Conservation (phyloP, 2,888 invertebrate genomes). For the Augochlorella aurata region DNA sequence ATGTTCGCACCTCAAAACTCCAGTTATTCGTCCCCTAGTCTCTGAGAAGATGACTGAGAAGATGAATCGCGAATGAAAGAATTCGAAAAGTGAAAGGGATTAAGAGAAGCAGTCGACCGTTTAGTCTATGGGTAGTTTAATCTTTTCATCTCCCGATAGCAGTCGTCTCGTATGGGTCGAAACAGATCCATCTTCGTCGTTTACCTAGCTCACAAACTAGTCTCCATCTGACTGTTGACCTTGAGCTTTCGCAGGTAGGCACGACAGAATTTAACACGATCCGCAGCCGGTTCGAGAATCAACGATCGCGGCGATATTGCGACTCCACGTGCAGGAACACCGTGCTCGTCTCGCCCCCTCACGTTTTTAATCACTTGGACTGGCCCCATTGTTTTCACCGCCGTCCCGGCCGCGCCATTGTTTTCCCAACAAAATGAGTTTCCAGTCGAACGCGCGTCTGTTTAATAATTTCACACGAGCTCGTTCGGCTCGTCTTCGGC, state of each 20-base stretch:
- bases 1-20: background rate
- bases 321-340: background rate
- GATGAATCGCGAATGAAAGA: too few relatives aligned
- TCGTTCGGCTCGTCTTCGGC: background rate
- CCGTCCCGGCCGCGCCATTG: constrained; percentile 50
- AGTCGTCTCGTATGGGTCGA: too few relatives aligned
- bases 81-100: too few relatives aligned
- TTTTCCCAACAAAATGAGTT: constrained; percentile 57
- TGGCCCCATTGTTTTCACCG: constrained; percentile 53
- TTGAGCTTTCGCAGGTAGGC: background rate
- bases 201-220: too few relatives aligned
- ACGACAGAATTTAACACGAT: background rate
- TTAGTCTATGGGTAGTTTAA: too few relatives aligned
- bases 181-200: too few relatives aligned
- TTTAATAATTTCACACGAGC: constrained; percentile 47
- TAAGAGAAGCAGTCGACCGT: too few relatives aligned
- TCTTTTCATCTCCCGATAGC: too few relatives aligned
- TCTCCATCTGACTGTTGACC: background rate
- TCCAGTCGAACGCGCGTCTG: constrained; percentile 56
- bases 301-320: constrained; percentile 8
- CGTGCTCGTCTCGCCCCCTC: background rate
- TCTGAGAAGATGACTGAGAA: background rate
- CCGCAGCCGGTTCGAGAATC: background rate
- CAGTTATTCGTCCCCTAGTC: background rate
- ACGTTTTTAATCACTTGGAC: constrained; percentile 51